Conservation (phyloP, 2,888 invertebrate genomes). For the Scrobipalpa costella region DNA sequence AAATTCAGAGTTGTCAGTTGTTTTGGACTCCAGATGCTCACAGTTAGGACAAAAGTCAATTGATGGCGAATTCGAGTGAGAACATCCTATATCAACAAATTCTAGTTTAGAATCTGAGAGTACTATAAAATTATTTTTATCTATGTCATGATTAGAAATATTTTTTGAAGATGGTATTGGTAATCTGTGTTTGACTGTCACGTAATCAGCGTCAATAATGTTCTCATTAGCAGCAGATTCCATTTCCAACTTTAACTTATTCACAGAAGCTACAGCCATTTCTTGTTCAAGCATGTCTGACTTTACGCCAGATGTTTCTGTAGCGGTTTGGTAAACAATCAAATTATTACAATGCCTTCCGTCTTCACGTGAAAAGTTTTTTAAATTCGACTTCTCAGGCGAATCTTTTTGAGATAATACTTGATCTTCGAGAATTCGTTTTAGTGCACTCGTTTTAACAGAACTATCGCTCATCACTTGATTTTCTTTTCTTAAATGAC, state of each 20-base stretch:
- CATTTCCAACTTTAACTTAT: background rate
- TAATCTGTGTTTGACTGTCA: background rate
- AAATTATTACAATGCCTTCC: background rate
- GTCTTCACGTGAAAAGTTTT: background rate
- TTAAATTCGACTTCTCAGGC: background rate
- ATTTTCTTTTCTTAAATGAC: background rate
- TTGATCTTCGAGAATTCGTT: background rate
- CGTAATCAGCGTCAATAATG: background rate
- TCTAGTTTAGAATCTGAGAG: background rate
- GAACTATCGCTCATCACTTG: background rate
- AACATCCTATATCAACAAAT: background rate
- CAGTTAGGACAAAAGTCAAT: background rate
- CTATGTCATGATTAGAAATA: background rate
- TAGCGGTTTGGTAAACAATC: constrained; percentile 2
- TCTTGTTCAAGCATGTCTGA: too few species aligned
- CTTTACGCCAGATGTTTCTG: background rate
- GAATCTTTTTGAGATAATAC: background rate
- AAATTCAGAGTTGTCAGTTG: background rate
- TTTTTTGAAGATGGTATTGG: background rate
- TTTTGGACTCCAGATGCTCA: background rate
- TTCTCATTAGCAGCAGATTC: background rate
- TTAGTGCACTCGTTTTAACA: background rate
- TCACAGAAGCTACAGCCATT: background rate
- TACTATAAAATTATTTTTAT: background rate
- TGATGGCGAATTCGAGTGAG: background rate